Conservation (phyloP, 2,797 vertebrate species). For the Jordanella pulchra region DNA sequence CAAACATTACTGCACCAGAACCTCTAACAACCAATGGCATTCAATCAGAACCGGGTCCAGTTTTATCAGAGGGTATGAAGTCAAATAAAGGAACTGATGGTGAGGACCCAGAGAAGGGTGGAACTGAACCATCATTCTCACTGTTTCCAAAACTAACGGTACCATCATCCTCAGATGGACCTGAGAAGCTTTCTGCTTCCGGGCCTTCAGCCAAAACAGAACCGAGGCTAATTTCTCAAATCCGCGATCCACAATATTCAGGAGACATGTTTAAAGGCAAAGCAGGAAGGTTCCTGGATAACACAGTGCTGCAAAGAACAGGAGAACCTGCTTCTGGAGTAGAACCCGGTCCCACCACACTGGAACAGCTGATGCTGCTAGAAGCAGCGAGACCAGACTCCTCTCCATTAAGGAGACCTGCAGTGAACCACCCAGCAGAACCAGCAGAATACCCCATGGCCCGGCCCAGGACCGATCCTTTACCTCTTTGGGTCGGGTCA, state of each 20-base stretch:
- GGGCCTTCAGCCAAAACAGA: constrained; percentile 10
- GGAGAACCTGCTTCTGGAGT: no score
- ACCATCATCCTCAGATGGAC: background rate
- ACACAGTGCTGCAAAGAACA: no score
- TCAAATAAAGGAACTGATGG: background rate
- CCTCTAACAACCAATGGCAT: background rate
- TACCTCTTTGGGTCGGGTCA: constrained; percentile 31
- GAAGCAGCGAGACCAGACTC: constrained; percentile 41
- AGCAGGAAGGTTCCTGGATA: constrained; percentile 28
- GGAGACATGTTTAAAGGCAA: constrained; percentile 49
- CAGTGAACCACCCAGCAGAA: constrained; percentile 40
- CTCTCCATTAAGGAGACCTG: constrained; percentile 38
- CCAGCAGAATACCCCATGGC: constrained; percentile 60
- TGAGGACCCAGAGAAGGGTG: background rate
- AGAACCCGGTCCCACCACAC: constrained; percentile 43
- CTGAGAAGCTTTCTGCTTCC: constrained; percentile 6
- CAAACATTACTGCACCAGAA: background rate
- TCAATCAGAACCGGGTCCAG: constrained; percentile 3
- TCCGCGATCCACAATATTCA: constrained; percentile 62
- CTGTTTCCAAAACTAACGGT: background rate
- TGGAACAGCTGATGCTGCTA: constrained; percentile 17
- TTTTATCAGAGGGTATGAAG: constrained; percentile 4
- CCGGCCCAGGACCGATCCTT: constrained; percentile 18
- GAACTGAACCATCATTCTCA: constrained; percentile 7
- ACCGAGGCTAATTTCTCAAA: constrained; percentile 62